phyloP scores from a whole-genome alignment of 2,797 vertebrate genomes.

The Remorina albescens region DNA sequence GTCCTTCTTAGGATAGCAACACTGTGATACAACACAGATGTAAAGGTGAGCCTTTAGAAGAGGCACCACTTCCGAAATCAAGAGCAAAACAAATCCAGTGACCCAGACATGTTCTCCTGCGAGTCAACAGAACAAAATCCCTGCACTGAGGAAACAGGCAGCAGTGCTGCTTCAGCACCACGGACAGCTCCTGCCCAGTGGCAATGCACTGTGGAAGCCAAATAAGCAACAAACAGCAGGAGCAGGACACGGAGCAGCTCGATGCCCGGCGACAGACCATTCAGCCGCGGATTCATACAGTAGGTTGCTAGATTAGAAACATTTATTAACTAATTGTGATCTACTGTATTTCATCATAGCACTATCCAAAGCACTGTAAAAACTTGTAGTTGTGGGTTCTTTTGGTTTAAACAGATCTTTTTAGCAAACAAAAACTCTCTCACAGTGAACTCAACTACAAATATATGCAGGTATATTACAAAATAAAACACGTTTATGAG shows the following conservation, averaged over 20 bases:
- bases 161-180: slow-evolving; percentile 67
- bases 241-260: slow-evolving; percentile 17
- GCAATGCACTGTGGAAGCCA: slow-evolving; percentile 25
- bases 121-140: slow-evolving; percentile 37
- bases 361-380: background rate
- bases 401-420: background rate
- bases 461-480: too few relatives aligned
- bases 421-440: background rate
- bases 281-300: too few relatives aligned
- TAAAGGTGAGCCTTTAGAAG: slow-evolving; percentile 2
- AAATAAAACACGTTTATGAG: background rate
- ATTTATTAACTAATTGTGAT: too few relatives aligned
- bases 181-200: slow-evolving; percentile 47
- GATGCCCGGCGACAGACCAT: background rate
- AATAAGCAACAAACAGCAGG: too few relatives aligned
- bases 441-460: background rate
- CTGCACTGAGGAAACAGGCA: slow-evolving; percentile 41
- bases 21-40: background rate
- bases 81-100: slow-evolving; percentile 30
- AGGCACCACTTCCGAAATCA: background rate
- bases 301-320: too few relatives aligned
- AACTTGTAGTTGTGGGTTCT: background rate
- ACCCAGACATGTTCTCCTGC: slow-evolving; percentile 22
- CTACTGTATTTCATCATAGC: background rate
- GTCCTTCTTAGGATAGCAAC: background rate